Base-by-base conservation (phyloP, 2,888 invertebrate species). In the Candidula unifasciata region DNA sequence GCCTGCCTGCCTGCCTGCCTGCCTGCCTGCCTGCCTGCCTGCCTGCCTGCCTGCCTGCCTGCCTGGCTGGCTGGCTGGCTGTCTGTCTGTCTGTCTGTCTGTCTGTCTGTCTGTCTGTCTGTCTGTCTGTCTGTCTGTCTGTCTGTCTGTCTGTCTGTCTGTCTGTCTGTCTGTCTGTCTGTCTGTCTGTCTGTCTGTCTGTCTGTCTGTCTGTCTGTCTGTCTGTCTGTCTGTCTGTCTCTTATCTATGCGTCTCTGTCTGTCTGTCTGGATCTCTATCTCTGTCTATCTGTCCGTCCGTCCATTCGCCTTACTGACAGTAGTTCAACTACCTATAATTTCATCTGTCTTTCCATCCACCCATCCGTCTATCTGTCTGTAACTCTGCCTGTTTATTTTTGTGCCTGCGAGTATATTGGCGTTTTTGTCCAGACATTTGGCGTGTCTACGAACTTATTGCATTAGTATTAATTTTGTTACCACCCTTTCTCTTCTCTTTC, bases 121-220 rank as follows among this genome's bases (percentile, higher is more conserved):
- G 1, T n/a, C n/a, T n/a, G n/a, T n/a, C 44, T 10, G 44, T 44
- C 13, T 44, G 44, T 44, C 44, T 44, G 6, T 44, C 44, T 44
- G 44, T 13, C 44, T 44, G 44, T 13, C 44, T 44, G 44, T 10
- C 44, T 44, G 44, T 10, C 44, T 44, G 44, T 13, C 44, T 44
- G 44, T 13, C 30, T 83, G 37, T 35, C 69, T 78, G 35, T 78
- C 60, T 54, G 35, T 78, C 27, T 76, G n/a, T 74, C 30, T 83
- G 37, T 57, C 69, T 78, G 35, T 78, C 60, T 54, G 35, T 78
- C 57, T 57, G 21, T 68, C 37, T 57, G 35, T 54, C 24, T 83
- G 13, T 78, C 78, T 78, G n/a, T 66, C 66, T 66, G n/a, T 66
- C n/a, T n/a, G 66, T 10, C 27, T 66, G 66, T 27, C 66, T 66